Conservation (phyloP, 2,113 vertebrate genomes). For the Larimichthys polyactis region DNA sequence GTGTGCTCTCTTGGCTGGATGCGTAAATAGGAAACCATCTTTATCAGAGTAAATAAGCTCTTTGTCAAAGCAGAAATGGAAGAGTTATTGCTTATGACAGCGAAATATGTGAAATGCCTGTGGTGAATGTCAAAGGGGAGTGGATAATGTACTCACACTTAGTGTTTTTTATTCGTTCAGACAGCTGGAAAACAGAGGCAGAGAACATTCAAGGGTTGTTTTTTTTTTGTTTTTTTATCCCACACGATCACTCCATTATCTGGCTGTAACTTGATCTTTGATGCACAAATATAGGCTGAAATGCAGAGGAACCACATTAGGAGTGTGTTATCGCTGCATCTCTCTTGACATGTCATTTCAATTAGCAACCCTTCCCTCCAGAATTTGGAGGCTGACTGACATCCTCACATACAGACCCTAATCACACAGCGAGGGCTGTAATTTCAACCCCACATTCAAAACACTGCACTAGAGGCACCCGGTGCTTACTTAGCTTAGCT, state of each 20-base stretch:
- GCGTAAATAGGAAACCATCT: slow-evolving; percentile 34
- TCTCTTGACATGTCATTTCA: slow-evolving; percentile 65
- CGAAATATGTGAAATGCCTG: slow-evolving; percentile 49
- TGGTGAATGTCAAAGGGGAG: slow-evolving; percentile 39
- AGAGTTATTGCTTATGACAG: slow-evolving; percentile 35
- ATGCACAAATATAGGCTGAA: neutral
- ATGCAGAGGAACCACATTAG: slow-evolving; percentile 18
- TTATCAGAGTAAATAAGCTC: slow-evolving; percentile 30
- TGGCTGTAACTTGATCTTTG: slow-evolving; percentile 25
- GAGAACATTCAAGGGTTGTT: neutral
- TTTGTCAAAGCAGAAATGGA: slow-evolving; percentile 26
- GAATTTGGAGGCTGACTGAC: slow-evolving; percentile 58
- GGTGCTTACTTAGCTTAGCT: slow-evolving; percentile 46
- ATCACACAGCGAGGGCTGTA: slow-evolving; percentile 72
- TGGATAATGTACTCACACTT: slow-evolving; percentile 27
- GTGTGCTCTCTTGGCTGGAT: neutral
- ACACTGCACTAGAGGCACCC: slow-evolving; percentile 52
- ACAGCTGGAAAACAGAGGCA: slow-evolving; percentile 35
- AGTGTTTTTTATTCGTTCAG: slow-evolving; percentile 38
- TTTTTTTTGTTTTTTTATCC: neutral
- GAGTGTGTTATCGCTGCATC: slow-evolving; percentile 52
- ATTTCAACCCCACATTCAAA: slow-evolving; percentile 77
- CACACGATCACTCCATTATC: neutral
- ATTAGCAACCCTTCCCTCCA: slow-evolving; percentile 60
- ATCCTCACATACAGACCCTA: slow-evolving; percentile 61